phyloP scores from a whole-genome alignment of 2,797 vertebrate species.

The Mormyrops attenuatus region DNA sequence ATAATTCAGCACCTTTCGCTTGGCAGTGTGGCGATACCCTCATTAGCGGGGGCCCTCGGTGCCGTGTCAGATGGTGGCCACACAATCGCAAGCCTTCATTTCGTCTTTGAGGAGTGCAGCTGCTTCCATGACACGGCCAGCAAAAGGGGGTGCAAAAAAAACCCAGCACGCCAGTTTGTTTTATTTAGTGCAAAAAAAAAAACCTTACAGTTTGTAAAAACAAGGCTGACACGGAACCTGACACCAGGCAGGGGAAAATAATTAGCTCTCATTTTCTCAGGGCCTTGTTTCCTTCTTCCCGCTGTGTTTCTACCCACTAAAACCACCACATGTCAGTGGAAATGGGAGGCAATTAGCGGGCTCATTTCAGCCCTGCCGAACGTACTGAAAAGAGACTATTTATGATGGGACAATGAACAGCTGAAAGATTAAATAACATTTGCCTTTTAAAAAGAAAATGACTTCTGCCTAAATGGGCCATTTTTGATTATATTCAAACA shows the following conservation, averaged over 20 bases:
- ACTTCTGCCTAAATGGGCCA: conserved; percentile 99
- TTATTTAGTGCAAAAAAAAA: conserved; percentile 99
- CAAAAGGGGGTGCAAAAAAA: conserved; percentile 61
- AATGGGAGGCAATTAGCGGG: conserved; percentile 99
- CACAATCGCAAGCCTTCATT: conserved; percentile 99
- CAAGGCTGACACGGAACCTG: conserved; percentile 99
- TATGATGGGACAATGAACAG: conserved; percentile 99
- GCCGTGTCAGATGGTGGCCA: conserved; percentile 99
- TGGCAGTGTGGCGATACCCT: conserved; percentile 99
- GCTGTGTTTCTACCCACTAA: conserved; percentile 99
- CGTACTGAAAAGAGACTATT: conserved; percentile 99
- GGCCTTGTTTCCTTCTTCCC: conserved; percentile 99
- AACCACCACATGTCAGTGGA: conserved; percentile 99
- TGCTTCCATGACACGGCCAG: conserved; percentile 99
- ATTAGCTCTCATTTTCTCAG: conserved; percentile 99
- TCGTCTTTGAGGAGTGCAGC: conserved; percentile 99
- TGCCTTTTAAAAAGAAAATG: conserved; percentile 99
- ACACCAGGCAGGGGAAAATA: conserved; percentile 99
- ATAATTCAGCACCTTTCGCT: conserved; percentile 99
- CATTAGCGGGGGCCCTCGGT: conserved; percentile 99
- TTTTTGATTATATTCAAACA: conserved; percentile 99
- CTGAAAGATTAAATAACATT: conserved; percentile 99
- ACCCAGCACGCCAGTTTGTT: conserved; percentile 95
- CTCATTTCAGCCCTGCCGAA: conserved; percentile 99
- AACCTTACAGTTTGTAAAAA: conserved; percentile 99